Evolutionary conservation across 2,888 invertebrate genomes (phyloP), one percentile per base, ranked within the genome.

Genomic region (Drepanosiphum platanoidis): DNA sequence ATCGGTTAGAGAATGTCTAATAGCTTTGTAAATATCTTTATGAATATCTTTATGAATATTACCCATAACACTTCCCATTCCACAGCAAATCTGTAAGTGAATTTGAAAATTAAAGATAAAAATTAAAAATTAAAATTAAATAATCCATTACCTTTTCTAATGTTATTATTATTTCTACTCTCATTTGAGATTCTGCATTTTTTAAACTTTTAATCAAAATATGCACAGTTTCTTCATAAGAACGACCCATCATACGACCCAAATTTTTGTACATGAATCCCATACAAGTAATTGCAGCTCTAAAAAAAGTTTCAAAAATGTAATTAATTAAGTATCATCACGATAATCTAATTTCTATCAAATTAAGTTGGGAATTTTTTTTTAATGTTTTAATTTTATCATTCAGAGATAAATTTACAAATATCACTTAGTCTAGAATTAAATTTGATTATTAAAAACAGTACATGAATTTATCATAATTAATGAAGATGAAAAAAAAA

Each of bases 241-340:
- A 97, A 87, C 99, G 92, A 0, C 99, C 99, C 94, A 98, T 99
- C 97, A 99, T 98, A 87, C 99, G 92, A 1, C 99, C 99, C 32
- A 99, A 92, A 90, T 96, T 97, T 90, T 98, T 97, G 90, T 99
- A 99, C 97, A 99, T 97, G 87, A 95, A 95, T 58, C 98, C 99
- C 86, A 97, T 92, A 88, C 98, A 97, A 88, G 97, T 95, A 88
- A 99, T 96, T 27, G 99, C 98, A 88, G 98, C 97, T 88, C 98
- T 99, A 90, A 84, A 91, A 90, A 88, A 86, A 87, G 86, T n/a
- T n/a, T n/a, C n/a, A n/a, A 18, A 0, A 52, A 52, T 2, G 86
- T 86, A 46, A 32, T 64, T 80, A 9, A 80, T 79, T 27, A 86
- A 77, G 36, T 30, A 83, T 22, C 36, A 70, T 81, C n/a, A n/a